phyloP scores from a whole-genome alignment of 1,140 invertebrate species.

The Battus philenor region DNA sequence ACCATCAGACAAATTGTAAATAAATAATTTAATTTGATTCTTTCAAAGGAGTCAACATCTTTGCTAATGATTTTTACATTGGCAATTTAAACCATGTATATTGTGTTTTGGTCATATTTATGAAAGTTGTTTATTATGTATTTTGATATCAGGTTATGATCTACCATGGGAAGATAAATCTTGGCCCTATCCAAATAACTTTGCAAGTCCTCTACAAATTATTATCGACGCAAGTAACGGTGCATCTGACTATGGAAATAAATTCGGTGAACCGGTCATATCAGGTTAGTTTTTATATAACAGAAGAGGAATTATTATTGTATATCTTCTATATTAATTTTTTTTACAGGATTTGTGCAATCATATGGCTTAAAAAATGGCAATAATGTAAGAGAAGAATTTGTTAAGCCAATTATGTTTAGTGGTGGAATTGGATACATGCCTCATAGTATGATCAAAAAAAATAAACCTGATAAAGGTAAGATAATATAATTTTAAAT shows the following conservation, averaged over 20 bases:
- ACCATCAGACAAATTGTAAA: too few species aligned
- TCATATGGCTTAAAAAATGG: conserved; percentile 89
- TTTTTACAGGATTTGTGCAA: conserved; percentile 87
- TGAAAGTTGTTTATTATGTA: too few species aligned
- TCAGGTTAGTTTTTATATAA: too few species aligned
- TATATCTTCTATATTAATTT: too few species aligned
- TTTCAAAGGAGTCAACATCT: too few species aligned
- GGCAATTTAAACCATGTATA: too few species aligned
- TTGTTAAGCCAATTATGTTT: conserved; percentile 99
- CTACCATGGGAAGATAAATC: conserved; percentile 90
- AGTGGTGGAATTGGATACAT: conserved; percentile 96
- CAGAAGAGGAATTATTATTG: too few species aligned
- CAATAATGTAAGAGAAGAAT: conserved; percentile 87
- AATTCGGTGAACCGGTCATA: conserved; percentile 98
- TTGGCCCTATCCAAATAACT: conserved; percentile 90
- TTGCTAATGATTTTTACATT: too few species aligned
- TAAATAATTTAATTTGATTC: too few species aligned
- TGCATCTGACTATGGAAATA: conserved; percentile 99
- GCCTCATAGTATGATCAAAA: conserved; percentile 86
- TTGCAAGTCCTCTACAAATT: conserved; percentile 91
- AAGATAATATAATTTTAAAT: too few species aligned
- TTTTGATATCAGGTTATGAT: conserved; percentile 86
- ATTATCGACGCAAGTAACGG: conserved; percentile 97
- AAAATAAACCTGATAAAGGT: conserved; percentile 83
- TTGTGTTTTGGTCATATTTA: too few species aligned